phyloP scores from a whole-genome alignment of 2,888 invertebrate genomes.

The Synergus gifuensis region DNA sequence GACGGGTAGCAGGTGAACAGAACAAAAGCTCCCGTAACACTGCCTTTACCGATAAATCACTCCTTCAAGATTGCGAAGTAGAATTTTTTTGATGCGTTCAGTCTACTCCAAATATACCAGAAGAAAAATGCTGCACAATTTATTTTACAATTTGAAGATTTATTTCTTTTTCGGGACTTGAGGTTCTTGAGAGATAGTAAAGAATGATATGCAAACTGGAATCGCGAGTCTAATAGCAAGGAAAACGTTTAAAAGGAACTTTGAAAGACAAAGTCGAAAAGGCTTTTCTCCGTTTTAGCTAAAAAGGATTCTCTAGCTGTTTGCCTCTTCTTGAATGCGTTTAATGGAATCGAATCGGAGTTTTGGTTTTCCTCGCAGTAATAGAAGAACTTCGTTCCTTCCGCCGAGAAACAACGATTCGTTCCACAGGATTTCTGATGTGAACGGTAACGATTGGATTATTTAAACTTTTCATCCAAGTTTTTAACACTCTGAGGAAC shows the following conservation, averaged over 20 bases:
- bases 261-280: slow-evolving; percentile 22
- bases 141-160: too few relatives aligned
- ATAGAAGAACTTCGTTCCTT: slow-evolving; percentile 23
- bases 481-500: slow-evolving; percentile 25
- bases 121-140: too few relatives aligned
- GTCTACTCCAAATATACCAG: neutral
- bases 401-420: slow-evolving; percentile 45
- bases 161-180: neutral
- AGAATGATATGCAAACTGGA: neutral
- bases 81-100: neutral
- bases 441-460: slow-evolving; percentile 56
- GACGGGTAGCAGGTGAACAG: too few relatives aligned
- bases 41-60: too few relatives aligned
- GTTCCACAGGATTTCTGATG: slow-evolving; percentile 47
- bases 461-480: slow-evolving; percentile 59
- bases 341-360: slow-evolving; percentile 58
- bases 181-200: neutral
- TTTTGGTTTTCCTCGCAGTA: slow-evolving; percentile 36
- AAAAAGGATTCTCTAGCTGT: slow-evolving; percentile 43
- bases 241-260: slow-evolving; percentile 30
- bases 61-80: neutral
- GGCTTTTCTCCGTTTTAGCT: slow-evolving; percentile 20
- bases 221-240: slow-evolving; percentile 4
- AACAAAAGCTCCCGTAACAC: too few relatives aligned
- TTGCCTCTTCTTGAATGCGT: slow-evolving; percentile 27